These are phyloP conservation scores for Amphibalanus amphitrite DNA, from an alignment of 1,140 invertebrate genomes.

Conservation along the genomic window DNA sequence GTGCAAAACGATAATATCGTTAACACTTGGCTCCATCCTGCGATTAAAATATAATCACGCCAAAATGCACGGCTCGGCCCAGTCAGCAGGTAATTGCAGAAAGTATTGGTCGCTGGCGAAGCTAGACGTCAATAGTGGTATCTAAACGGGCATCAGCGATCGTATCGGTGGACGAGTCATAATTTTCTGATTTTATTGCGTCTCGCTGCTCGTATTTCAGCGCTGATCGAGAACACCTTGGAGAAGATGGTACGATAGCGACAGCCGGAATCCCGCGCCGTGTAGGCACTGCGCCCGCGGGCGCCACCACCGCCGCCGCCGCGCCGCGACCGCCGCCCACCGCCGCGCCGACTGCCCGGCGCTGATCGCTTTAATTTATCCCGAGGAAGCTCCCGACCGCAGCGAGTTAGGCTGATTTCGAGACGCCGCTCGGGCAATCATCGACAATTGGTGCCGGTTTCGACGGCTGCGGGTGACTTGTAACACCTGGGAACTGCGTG, in stretches of 20 bases:
- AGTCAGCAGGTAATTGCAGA: background rate
- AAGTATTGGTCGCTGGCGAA: background rate
- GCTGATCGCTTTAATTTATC: no score
- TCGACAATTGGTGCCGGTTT: no score
- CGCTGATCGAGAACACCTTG: background rate
- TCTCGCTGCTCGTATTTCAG: background rate
- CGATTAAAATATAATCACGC: background rate
- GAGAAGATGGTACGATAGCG: background rate
- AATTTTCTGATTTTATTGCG: background rate
- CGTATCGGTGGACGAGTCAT: background rate
- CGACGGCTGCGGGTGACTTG: no score
- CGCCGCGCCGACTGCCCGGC: no score
- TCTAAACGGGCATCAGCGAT: background rate
- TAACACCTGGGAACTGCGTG: no score
- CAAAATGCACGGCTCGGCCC: background rate
- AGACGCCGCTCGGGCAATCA: no score
- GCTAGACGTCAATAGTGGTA: background rate
- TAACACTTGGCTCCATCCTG: constrained; percentile 1
- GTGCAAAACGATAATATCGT: constrained; percentile 1
- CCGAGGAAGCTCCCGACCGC: no score
- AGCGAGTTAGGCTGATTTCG: no score
- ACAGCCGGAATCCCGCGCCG: no score
- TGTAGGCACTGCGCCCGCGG: no score
- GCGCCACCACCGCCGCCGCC: no score
- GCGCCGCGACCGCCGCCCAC: no score